Evolutionary conservation across 2,113 vertebrate species (phyloP), one percentile per base, ranked within the genome.

Genomic region (Sinocyclocheilus rhinocerous): DNA sequence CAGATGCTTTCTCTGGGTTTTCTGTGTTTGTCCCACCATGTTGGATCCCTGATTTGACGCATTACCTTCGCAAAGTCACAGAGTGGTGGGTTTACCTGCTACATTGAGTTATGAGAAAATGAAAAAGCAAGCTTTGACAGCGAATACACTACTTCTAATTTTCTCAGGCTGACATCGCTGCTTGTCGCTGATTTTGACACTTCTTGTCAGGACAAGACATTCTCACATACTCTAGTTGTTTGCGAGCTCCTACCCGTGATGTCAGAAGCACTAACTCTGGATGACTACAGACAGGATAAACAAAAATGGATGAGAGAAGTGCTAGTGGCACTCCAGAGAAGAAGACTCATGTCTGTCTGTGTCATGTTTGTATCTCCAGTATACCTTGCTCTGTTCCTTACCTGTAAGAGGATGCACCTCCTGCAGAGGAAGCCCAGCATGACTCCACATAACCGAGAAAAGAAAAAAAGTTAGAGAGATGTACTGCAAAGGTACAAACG

Each of bases 181-280:
- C 36, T 36, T 42, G 73, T 75, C 33, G 29, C 42, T 24, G 57
- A 82, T 48, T 83, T 83, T 83, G 81, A 83, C 67, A 55, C 20
- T 39, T 83, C 81, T 73, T 87, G 85, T 87, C 85, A 87, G 75
- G 75, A 55, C 45, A 83, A 65, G 70, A 63, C 79, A 42, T 55
- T 52, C 70, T 55, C 67, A 83, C 65, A 65, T 65, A 55, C 48
- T 73, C 50, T 24, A 42, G 81, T 73, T 83, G 81, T 83, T 83
- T 83, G 81, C 1, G 69, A 52, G 61, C 42, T 55, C n/a, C 79
- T 81, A 36, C 45, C 42, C 22, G 1, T 73, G 42, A 29, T 76
- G 79, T 81, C 79, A 65, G 36, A 36, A 65, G 4, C n/a, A 57
- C 48, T 83, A 42, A 83, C 67, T 73, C 81, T 16, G 33, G 13